Evolutionary conservation across 2,113 vertebrate genomes (phyloP).

Genomic region (Formicarius rufipectus): DNA sequence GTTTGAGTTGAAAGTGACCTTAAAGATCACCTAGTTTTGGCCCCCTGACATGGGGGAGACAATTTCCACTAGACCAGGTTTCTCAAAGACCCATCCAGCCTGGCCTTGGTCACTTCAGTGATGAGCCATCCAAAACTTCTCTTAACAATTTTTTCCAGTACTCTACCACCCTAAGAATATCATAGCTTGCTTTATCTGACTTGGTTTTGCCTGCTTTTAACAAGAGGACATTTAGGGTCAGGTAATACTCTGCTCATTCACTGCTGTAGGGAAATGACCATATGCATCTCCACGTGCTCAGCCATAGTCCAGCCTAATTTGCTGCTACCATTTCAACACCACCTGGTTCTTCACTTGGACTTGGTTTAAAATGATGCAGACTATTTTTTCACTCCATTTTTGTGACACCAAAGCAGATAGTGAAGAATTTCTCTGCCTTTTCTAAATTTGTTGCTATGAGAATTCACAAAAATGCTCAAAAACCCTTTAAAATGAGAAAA

Average conservation of each 20-base stretch:
- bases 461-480: neutral
- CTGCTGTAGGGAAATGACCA: neutral
- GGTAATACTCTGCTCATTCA: neutral
- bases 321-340: neutral
- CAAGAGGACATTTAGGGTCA: neutral
- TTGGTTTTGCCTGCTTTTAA: neutral
- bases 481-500: neutral
- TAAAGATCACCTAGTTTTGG: neutral
- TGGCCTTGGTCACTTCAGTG: neutral
- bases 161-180: neutral
- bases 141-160: neutral
- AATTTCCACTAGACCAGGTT: neutral
- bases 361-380: neutral
- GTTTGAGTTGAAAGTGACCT: neutral
- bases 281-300: accelerated
- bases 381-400: neutral
- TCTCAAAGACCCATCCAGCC: neutral
- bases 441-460: neutral
- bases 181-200: neutral
- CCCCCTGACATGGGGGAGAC: neutral
- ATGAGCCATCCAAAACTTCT: neutral
- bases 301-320: neutral
- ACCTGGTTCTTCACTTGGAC: neutral
- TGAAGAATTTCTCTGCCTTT: neutral
- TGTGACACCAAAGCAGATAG: neutral